Evolutionary conservation across 2,888 invertebrate genomes (phyloP).

Genomic region (Drosophila vallismaia): DNA sequence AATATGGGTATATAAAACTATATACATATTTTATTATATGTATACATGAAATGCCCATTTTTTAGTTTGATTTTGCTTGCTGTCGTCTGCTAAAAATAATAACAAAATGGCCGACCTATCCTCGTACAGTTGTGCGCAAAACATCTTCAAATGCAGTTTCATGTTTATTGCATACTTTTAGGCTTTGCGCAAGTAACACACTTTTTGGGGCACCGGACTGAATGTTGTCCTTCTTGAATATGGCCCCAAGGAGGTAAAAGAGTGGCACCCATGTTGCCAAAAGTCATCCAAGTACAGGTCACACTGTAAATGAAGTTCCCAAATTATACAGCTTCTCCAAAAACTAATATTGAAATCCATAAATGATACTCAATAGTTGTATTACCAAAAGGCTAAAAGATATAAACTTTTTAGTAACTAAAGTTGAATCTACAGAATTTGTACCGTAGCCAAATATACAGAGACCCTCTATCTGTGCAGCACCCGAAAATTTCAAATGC

Average conservation of each 20-base stretch:
- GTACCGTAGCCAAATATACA: constrained; percentile 1
- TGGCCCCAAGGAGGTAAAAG: neutral
- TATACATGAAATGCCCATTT: constrained; percentile 46
- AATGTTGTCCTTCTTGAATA: neutral
- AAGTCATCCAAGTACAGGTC: neutral
- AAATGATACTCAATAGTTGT: no score
- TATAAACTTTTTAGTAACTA: neutral
- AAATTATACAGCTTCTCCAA: no score
- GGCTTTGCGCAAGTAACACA: constrained; percentile 37
- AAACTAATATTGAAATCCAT: no score
- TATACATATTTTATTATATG: constrained; percentile 43
- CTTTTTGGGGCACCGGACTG: neutral
- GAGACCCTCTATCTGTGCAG: constrained; percentile 4
- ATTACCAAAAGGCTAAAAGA: no score
- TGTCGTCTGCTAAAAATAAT: constrained; percentile 69
- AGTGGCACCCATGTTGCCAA: neutral
- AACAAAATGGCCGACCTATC: constrained; percentile 44
- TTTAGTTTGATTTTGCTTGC: constrained; percentile 70
- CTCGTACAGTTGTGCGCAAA: constrained; percentile 70
- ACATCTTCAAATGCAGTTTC: constrained; percentile 31
- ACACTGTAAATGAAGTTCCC: no score
- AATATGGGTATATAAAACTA: constrained; percentile 39
- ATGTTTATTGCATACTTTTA: constrained; percentile 31
- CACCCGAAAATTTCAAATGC: constrained; percentile 9
- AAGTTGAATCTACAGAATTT: neutral